Conservation (phyloP, 1,140 invertebrate species). For the Diuraphis noxia region DNA sequence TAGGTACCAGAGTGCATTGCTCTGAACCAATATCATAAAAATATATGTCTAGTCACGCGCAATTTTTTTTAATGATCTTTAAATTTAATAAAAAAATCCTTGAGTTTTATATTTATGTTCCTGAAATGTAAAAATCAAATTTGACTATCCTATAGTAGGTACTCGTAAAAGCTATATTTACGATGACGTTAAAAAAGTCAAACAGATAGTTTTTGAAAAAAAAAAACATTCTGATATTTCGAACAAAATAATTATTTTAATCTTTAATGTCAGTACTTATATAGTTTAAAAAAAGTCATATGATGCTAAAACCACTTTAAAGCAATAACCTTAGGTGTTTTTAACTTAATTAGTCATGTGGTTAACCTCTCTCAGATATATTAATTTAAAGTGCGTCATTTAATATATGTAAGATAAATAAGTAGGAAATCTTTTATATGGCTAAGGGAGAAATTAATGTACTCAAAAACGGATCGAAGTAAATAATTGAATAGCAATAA, state of each 20-base stretch:
- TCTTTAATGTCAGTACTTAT: background rate
- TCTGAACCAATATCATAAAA: constrained; percentile 14
- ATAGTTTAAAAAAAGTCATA: background rate
- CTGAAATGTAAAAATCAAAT: background rate
- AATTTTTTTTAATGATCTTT: constrained; percentile 1
- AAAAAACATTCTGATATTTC: background rate
- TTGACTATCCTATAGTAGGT: background rate
- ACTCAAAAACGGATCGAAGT: background rate
- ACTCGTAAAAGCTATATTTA: background rate
- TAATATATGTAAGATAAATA: background rate
- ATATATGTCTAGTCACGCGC: constrained; percentile 2
- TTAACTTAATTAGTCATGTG: background rate
- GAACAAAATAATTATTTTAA: background rate
- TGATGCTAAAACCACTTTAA: background rate
- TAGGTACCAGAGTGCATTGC: background rate
- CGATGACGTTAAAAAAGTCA: background rate
- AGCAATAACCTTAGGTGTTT: background rate
- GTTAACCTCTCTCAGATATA: background rate
- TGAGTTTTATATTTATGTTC: background rate
- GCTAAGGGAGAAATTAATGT: background rate
- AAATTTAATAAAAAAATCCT: constrained; percentile 17
- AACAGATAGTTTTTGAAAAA: background rate
- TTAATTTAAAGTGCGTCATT: background rate
- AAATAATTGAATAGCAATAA: background rate
- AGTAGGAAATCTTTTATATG: background rate